These are phyloP conservation scores for Sphecodes monilicornis DNA, from an alignment of 2,888 invertebrate genomes.

Conservation along the genomic window DNA sequence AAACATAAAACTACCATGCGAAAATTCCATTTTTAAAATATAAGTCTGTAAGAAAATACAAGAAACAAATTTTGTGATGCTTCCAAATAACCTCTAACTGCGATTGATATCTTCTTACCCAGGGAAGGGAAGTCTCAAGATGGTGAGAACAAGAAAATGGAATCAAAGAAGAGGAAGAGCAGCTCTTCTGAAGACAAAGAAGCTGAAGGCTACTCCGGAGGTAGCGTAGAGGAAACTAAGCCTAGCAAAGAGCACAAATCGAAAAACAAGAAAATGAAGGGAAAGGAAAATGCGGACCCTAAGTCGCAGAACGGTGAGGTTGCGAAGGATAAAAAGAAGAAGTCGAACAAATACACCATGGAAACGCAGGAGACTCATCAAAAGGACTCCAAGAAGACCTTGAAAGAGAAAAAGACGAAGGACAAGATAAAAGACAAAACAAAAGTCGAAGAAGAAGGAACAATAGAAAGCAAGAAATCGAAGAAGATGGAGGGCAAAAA, in stretches of 20 bases:
- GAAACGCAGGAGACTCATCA: constrained; percentile 30
- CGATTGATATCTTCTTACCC: neutral
- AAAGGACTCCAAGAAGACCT: constrained; percentile 44
- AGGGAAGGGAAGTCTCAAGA: constrained; percentile 42
- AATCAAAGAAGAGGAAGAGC: constrained; percentile 49
- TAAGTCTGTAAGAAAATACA: too few species aligned
- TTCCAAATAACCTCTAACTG: too few species aligned
- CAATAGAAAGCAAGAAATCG: constrained; percentile 33
- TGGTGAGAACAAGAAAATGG: constrained; percentile 41
- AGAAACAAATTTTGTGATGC: neutral
- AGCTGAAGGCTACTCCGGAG: constrained; percentile 11
- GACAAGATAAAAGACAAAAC: neutral
- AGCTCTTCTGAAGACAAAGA: constrained; percentile 26
- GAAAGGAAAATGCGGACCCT: constrained; percentile 36
- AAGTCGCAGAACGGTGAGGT: constrained; percentile 3
- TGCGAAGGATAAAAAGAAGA: constrained; percentile 52
- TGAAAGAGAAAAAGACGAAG: constrained; percentile 53
- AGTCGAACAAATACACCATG: constrained; percentile 24
- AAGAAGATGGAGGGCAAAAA: constrained; percentile 17
- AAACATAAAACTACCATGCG: too few species aligned
- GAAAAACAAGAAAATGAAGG: constrained; percentile 54
- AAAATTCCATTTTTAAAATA: too few species aligned
- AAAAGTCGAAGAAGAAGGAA: constrained; percentile 10
- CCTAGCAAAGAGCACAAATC: constrained; percentile 43
- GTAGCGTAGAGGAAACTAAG: constrained; percentile 3